Evolutionary conservation across 1,140 invertebrate species (phyloP).

Genomic region (Eulimnadia texana): DNA sequence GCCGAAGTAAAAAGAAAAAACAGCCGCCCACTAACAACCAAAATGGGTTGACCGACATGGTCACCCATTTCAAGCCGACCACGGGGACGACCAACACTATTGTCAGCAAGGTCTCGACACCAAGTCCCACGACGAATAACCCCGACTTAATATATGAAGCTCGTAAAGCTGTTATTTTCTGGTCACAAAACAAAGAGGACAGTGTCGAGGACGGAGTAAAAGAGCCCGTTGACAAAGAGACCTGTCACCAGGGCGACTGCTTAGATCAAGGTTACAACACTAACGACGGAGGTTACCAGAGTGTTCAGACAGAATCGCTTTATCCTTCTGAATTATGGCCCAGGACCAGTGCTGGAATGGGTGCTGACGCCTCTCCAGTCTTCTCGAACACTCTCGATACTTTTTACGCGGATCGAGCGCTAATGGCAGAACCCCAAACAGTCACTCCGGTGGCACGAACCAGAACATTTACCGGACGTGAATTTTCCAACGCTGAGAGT

Average conservation of each 20-base stretch:
- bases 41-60: neutral
- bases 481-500: neutral
- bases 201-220: neutral
- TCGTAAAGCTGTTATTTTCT: neutral
- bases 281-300: conserved; percentile 9
- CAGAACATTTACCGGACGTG: neutral
- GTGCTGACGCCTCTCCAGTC: too few species aligned
- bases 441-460: neutral
- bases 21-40: neutral
- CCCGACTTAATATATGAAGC: conserved; percentile 13
- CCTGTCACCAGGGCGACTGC: neutral
- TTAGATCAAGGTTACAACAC: neutral
- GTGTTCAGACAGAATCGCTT: conserved; percentile 13
- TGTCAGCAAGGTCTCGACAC: neutral
- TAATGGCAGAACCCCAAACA: neutral
- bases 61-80: neutral
- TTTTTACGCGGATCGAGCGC: neutral
- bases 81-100: neutral
- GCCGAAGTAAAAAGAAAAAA: neutral
- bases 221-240: neutral
- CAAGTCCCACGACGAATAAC: neutral
- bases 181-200: neutral
- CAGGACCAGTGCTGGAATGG: neutral
- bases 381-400: too few species aligned
- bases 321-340: conserved; percentile 12